phyloP scores from a whole-genome alignment of 1,140 invertebrate genomes.

The Drosophila ohnishii region DNA sequence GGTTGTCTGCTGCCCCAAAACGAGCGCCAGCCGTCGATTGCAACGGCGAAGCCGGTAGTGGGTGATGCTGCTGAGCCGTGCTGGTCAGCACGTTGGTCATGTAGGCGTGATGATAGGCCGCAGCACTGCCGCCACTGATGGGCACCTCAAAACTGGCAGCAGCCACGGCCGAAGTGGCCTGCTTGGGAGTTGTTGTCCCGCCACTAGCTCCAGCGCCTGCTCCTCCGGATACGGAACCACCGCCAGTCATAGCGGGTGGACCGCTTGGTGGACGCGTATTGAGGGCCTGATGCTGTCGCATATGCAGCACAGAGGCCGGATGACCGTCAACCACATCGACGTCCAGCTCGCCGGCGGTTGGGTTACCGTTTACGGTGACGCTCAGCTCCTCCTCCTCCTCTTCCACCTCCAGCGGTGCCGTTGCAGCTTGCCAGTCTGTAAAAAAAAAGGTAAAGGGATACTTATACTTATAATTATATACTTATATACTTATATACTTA shows the following conservation, averaged over 20 bases:
- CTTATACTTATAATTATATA: no score
- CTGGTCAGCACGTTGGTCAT: conserved; percentile 67
- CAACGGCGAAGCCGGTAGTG: conserved; percentile 62
- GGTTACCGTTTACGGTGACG: conserved; percentile 36
- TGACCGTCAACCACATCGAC: conserved; percentile 77
- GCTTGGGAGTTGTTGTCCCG: conserved; percentile 26
- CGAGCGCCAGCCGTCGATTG: conserved; percentile 62
- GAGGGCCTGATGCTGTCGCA: conserved; percentile 72
- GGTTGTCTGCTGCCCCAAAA: conserved; percentile 60
- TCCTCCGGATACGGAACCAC: conserved; percentile 13
- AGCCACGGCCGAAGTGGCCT: conserved; percentile 50
- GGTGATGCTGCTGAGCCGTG: conserved; percentile 29
- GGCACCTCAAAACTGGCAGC: conserved; percentile 61
- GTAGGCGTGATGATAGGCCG: conserved; percentile 53
- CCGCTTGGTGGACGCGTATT: conserved; percentile 46
- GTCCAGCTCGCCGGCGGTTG: conserved; percentile 40
- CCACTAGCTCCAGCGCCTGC: conserved; percentile 1
- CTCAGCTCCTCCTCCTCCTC: conserved; percentile 33
- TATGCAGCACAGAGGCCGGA: conserved; percentile 69
- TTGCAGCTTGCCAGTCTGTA: conserved; percentile 74
- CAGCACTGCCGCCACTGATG: conserved; percentile 45
- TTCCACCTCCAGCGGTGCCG: conserved; percentile 31
- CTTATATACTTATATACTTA: no score
- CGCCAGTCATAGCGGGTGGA: conserved; percentile 13
- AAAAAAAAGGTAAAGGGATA: conserved; percentile 13